Evolutionary conservation across 2,797 vertebrate genomes (phyloP).

Genomic region (Enteromius fasciolatus): DNA sequence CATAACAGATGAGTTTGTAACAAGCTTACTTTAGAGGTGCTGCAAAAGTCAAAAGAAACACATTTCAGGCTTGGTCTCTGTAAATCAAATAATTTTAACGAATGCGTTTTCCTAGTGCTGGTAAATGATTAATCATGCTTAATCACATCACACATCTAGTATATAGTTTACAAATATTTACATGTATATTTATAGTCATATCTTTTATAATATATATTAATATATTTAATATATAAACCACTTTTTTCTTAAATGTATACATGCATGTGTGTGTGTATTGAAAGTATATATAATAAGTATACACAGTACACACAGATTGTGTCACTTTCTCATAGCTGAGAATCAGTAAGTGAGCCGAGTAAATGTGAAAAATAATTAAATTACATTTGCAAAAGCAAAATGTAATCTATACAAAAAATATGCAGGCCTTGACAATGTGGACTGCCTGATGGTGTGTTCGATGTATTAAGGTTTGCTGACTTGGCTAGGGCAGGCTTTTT

Average conservation of each 20-base stretch:
- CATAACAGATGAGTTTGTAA: not conserved
- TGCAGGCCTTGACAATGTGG: not conserved
- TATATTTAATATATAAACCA: too few species aligned
- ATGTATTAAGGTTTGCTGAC: not conserved
- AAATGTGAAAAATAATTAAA: not conserved
- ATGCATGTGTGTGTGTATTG: too few species aligned
- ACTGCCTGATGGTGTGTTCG: not conserved
- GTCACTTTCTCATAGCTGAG: not conserved
- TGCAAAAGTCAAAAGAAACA: not conserved
- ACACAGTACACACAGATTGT: too few species aligned
- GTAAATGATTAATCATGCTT: too few species aligned
- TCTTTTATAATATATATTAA: too few species aligned
- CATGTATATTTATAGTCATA: too few species aligned
- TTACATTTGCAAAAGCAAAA: not conserved
- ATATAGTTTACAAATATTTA: too few species aligned
- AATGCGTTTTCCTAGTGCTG: not conserved
- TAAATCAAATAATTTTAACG: not conserved
- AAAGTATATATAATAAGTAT: too few species aligned
- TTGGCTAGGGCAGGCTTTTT: not conserved
- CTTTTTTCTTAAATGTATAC: too few species aligned
- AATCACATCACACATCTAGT: too few species aligned
- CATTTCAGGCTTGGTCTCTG: not conserved
- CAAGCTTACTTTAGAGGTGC: not conserved
- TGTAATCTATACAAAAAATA: not conserved
- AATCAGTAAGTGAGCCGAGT: not conserved